Conservation (phyloP, 2,113 vertebrate genomes). For the Climacteris rufus region DNA sequence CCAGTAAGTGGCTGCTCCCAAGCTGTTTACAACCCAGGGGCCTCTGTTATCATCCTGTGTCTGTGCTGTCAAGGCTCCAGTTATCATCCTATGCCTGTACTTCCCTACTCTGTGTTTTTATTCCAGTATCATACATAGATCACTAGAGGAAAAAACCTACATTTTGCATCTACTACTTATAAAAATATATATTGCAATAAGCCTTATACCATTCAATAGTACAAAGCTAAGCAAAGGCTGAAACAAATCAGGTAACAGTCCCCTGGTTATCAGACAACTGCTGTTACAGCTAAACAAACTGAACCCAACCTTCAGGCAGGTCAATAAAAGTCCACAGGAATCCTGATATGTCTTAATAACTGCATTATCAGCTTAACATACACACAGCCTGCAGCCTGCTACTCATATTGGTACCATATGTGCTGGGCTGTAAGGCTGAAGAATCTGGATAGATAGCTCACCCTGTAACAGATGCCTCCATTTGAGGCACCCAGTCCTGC, state of each 20-base stretch:
- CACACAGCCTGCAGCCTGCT: neutral
- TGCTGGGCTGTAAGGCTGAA: neutral
- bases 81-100: neutral
- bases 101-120: neutral
- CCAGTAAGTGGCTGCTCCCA: neutral
- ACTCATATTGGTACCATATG: accelerated
- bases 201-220: neutral
- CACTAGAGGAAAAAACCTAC: neutral
- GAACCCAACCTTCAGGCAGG: neutral
- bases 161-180: neutral
- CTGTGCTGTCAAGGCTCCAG: neutral
- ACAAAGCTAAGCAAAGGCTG: neutral
- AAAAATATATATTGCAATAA: neutral
- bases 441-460: neutral
- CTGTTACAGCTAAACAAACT: neutral
- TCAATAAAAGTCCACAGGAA: neutral
- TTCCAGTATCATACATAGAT: neutral
- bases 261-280: neutral
- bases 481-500: neutral
- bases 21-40: neutral
- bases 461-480: neutral
- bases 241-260: neutral
- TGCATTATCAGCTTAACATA: neutral
- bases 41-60: neutral
- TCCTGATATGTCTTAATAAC: neutral